A percentile compares a stretch with the other conserved stretches of the same genome.
phyloP scores from a whole-genome alignment of 2,113 vertebrate species.

The Vireo altiloquus region DNA sequence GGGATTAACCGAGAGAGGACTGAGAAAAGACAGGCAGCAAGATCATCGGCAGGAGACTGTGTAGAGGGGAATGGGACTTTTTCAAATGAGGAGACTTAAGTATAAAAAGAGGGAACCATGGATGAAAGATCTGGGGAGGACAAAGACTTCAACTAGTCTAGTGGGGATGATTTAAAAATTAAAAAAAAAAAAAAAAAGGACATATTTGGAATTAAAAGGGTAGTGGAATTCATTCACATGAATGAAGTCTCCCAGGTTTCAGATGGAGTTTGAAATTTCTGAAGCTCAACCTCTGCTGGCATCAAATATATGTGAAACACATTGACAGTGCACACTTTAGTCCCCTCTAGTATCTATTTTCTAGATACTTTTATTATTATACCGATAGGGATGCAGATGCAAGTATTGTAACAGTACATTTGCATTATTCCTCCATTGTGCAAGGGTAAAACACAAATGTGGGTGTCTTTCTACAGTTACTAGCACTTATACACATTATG shows the following conservation, averaged over 20 bases:
- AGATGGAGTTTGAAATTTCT: background rate
- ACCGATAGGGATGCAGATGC: background rate
- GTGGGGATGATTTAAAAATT: background rate
- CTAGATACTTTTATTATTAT: background rate
- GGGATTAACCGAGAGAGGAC: background rate
- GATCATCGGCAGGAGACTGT: background rate
- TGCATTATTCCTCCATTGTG: background rate
- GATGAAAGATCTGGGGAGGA: background rate
- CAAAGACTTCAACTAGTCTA: background rate
- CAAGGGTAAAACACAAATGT: background rate
- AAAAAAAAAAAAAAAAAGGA: background rate
- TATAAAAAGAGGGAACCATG: accelerated
- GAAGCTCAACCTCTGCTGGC: background rate
- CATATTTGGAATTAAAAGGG: background rate
- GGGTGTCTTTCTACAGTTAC: background rate
- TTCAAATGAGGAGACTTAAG: background rate
- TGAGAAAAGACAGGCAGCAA: background rate
- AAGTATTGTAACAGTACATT: background rate
- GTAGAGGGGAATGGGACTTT: background rate
- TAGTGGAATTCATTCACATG: background rate
- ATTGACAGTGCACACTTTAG: background rate
- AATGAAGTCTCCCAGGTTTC: background rate
- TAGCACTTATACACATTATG: background rate
- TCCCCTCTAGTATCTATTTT: background rate
- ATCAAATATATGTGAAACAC: background rate